A percentile compares a stretch with the other conserved stretches of the same genome.
phyloP scores from a whole-genome alignment of 2,888 invertebrate genomes.

The Orthonevra nobilis region DNA sequence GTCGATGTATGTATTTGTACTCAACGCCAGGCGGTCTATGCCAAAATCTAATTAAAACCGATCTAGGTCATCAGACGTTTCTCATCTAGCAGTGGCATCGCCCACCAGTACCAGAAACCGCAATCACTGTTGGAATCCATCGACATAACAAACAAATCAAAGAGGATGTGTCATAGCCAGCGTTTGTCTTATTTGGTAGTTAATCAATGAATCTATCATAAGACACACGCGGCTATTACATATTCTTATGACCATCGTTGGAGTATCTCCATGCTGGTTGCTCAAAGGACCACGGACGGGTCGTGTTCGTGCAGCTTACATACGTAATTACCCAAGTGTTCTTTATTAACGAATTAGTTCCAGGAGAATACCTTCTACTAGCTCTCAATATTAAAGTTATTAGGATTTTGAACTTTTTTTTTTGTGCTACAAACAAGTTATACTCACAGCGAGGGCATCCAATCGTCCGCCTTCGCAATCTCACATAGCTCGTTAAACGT shows the following conservation, averaged over 20 bases:
- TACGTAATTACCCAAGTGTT: slow-evolving; percentile 46
- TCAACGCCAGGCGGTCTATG: slow-evolving; percentile 23
- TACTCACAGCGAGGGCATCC: slow-evolving; percentile 11
- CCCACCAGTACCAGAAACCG: slow-evolving; percentile 1
- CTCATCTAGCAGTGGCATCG: neutral
- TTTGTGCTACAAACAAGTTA: slow-evolving; percentile 49
- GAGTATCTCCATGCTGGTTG: slow-evolving; percentile 12
- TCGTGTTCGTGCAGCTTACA: slow-evolving; percentile 17
- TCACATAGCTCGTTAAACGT: slow-evolving; percentile 20
- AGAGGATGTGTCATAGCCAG: slow-evolving; percentile 79
- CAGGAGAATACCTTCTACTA: slow-evolving; percentile 40
- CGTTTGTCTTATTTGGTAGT: slow-evolving; percentile 85
- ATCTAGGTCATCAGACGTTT: slow-evolving; percentile 65
- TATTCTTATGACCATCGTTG: slow-evolving; percentile 68
- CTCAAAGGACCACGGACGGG: neutral
- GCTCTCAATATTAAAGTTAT: slow-evolving; percentile 54
- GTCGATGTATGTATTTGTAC: too few relatives aligned
- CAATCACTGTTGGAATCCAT: slow-evolving; percentile 4
- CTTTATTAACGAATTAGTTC: slow-evolving; percentile 52
- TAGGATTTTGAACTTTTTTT: slow-evolving; percentile 51
- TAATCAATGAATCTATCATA: slow-evolving; percentile 82
- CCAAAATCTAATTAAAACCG: slow-evolving; percentile 54
- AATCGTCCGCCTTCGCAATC: slow-evolving; percentile 21
- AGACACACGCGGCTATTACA: slow-evolving; percentile 85
- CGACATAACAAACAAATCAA: slow-evolving; percentile 37